Base-by-base conservation (phyloP, 2,888 invertebrate genomes). In the Diaperis boleti region DNA sequence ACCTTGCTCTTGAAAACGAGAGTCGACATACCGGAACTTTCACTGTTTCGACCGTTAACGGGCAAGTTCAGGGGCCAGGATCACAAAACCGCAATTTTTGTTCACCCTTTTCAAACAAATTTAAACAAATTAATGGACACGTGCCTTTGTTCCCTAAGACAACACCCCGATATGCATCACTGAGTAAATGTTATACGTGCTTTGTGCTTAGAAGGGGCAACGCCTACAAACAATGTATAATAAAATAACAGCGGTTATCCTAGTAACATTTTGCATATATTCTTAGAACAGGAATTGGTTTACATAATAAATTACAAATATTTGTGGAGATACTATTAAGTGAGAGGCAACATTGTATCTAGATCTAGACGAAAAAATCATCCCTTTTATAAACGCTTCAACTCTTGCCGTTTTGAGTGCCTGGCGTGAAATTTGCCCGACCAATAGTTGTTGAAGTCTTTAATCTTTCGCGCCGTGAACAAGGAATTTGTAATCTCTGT, bases 1-100 rank as follows among this genome's bases (percentile, higher is more conserved):
- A 42, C 68, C 67, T 69, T 64, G 68, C 65, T 64, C 69, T 67
- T 69, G 69, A 67, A 66, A 59, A 35, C 65, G 65, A 42, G 62
- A 68, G 47, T 35, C 26, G 26, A 26, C 52, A 52, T 35, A 35
- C 37, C 52, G 39, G 63, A 61, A 68, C 67, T 69, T 68, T 69
- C 69, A 69, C 68, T 67, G 61, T 60, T 52, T 52, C 52, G 52
- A 22, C 50, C 20, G 37, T 37, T 37, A 50, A 35, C 52, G 52
- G 20, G 14, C 55, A 69, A 69, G 69, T 65, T 69, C 69, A 69
- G 35, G 67, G 64, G 20, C 29, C 14, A n/a, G n/a, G n/a, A 47
- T 26, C 52, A 20, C 52, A 13, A 37, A 52, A 52, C 50, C 50
- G 22, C 50, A 20, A 37, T 50, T 50, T 37, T 50, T 50, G 22